Evolutionary conservation across 2,888 invertebrate species (phyloP).

Genomic region (Archaeoteleia sp.): DNA sequence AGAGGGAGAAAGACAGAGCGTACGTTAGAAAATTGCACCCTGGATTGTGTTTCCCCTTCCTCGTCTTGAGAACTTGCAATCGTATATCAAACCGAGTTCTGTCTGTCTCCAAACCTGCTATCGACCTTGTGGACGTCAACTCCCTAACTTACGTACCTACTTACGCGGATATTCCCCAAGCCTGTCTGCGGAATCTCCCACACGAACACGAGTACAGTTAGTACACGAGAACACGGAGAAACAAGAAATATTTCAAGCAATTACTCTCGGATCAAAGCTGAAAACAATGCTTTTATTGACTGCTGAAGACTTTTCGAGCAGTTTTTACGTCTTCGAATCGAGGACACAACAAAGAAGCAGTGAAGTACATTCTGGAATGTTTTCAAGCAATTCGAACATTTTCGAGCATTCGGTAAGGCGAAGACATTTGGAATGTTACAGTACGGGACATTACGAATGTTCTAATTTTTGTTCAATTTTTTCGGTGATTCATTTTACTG

Average conservation of each 20-base stretch:
- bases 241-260: conserved; percentile 24
- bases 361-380: too few species aligned
- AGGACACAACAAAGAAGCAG: too few species aligned
- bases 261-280: conserved; percentile 17
- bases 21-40: conserved; percentile 57
- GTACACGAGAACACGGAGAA: conserved; percentile 45
- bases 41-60: conserved; percentile 63
- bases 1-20: too few species aligned
- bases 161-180: conserved; percentile 50
- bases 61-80: conserved; percentile 60
- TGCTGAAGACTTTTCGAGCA: not conserved
- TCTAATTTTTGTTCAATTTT: not conserved
- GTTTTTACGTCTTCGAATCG: not conserved
- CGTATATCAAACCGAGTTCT: conserved; percentile 66
- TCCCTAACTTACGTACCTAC: conserved; percentile 62
- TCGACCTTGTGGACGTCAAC: conserved; percentile 57
- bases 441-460: too few species aligned
- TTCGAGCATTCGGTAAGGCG: too few species aligned
- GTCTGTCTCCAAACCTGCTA: conserved; percentile 56
- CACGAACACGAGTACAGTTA: conserved; percentile 58
- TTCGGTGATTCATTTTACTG: not conserved
- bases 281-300: not conserved
- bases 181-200: conserved; percentile 51
- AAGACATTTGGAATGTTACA: too few species aligned
- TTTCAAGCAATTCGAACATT: too few species aligned